These are phyloP conservation scores for Peromyscus californicus DNA, from an alignment of 2,113 vertebrate genomes.

Conservation along the genomic window DNA sequence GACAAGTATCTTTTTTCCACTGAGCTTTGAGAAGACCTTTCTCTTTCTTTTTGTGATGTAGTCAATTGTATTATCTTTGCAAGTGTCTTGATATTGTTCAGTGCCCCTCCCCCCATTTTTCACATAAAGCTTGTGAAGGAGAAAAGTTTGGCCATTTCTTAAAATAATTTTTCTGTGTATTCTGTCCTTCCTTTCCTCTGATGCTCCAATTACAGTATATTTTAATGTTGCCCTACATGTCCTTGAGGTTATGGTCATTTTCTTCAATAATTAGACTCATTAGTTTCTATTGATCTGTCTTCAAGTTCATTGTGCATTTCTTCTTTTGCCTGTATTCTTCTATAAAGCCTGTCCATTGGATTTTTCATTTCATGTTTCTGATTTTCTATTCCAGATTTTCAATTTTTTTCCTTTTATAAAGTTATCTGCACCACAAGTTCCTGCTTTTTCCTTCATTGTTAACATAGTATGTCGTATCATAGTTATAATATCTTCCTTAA, in stretches of 20 bases:
- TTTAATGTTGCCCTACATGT: neutral
- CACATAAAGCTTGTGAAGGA: neutral
- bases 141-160: neutral
- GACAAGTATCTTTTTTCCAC: neutral
- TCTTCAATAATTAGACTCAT: neutral
- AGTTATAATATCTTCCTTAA: constrained; percentile 19
- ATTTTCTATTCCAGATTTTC: constrained; percentile 37
- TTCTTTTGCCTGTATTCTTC: neutral
- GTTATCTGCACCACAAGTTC: neutral
- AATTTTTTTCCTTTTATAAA: neutral
- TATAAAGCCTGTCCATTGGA: neutral
- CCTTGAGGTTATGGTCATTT: neutral
- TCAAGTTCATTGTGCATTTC: constrained; percentile 5
- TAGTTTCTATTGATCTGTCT: neutral
- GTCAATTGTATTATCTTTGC: constrained; percentile 6
- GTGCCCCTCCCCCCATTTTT: too few species aligned
- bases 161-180: constrained; percentile 1
- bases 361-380: constrained; percentile 5
- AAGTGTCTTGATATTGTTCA: constrained; percentile 22
- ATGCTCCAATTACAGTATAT: neutral
- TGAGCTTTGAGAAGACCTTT: neutral
- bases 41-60: neutral
- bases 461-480: neutral
- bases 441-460: neutral
- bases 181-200: neutral